Evolutionary conservation across 2,888 invertebrate genomes (phyloP).

Genomic region (Apomyelois bistriatella): DNA sequence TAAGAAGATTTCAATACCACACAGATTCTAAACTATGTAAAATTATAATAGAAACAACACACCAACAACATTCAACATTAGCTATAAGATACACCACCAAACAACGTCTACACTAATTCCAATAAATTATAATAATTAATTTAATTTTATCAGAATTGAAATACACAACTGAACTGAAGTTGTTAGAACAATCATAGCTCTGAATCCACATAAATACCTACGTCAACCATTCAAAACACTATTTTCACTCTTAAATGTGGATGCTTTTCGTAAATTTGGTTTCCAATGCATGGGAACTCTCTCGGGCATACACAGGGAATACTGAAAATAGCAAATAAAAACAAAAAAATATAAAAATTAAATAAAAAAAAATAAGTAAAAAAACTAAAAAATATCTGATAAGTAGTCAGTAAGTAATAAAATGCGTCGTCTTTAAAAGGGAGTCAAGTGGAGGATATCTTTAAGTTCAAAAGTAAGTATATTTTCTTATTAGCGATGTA

Average conservation of each 20-base stretch:
- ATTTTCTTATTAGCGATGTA: background rate
- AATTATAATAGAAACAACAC: constrained; percentile 71
- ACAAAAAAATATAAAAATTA: constrained; percentile 48
- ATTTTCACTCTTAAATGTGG: constrained; percentile 80
- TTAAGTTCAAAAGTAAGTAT: too few relatives aligned
- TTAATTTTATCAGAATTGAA: constrained; percentile 36
- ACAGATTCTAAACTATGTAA: constrained; percentile 67
- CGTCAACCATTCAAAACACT: constrained; percentile 79
- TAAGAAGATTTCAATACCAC: constrained; percentile 56
- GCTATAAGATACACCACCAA: constrained; percentile 73
- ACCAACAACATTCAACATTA: constrained; percentile 74
- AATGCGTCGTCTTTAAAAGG: background rate
- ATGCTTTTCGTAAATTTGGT: constrained; percentile 79
- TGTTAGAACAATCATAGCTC: constrained; percentile 42
- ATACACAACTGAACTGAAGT: constrained; percentile 41
- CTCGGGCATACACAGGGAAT: constrained; percentile 79
- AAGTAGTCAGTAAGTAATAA: constrained; percentile 6
- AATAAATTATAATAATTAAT: constrained; percentile 44
- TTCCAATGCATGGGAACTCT: constrained; percentile 79
- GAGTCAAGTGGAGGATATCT: background rate
- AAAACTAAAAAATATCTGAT: constrained; percentile 7
- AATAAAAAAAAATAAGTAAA: constrained; percentile 31
- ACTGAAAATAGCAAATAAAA: constrained; percentile 69
- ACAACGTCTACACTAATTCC: constrained; percentile 67
- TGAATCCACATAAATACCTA: constrained; percentile 60